Evolutionary conservation across 2,113 vertebrate species (phyloP), one percentile per base, ranked within the genome.

Genomic region (Phalacrocorax pelagicus): DNA sequence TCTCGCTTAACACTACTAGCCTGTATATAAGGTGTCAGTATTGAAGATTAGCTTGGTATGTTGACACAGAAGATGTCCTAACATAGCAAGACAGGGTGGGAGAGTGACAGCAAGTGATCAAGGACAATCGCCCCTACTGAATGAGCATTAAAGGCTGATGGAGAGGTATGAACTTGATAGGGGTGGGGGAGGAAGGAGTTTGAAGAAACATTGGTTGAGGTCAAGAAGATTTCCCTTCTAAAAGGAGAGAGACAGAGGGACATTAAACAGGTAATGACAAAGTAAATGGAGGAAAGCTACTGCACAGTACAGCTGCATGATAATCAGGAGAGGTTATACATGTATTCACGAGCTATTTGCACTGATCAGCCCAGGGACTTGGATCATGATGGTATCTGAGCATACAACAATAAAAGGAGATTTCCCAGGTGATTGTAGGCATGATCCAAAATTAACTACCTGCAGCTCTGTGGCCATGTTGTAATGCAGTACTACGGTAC

Each of bases 201-300:
- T 89, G 73, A 87, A 91, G 57, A 88, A 86, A 72, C 78, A 75
- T n/a, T 96, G 81, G 74, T 81, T 65, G 91, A 90, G 90, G 92
- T 93, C 88, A 95, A 63, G 67, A 96, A 54, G 62, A 83, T 79
- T 91, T 46, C 47, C 52, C 69, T 93, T 92, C 82, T 65, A 80
- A 91, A 80, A 78, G 69, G 91, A 55, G 32, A 83, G 61, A 91
- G 38, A 65, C 40, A 86, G 71, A 89, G 87, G 86, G 95, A 94
- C 74, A 92, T 94, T 88, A 77, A 70, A 94, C 62, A 94, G 75
- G 40, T 88, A 74, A 96, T 95, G 91, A 81, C 91, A 97, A 88
- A 82, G 61, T 69, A 82, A 85, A 92, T 72, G 77, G 67, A 72
- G 36, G 81, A 72, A 80, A 96, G 88, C 61, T 92, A 55, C 65